Conservation (phyloP, 2,797 vertebrate genomes). For the Poecilia velifera region DNA sequence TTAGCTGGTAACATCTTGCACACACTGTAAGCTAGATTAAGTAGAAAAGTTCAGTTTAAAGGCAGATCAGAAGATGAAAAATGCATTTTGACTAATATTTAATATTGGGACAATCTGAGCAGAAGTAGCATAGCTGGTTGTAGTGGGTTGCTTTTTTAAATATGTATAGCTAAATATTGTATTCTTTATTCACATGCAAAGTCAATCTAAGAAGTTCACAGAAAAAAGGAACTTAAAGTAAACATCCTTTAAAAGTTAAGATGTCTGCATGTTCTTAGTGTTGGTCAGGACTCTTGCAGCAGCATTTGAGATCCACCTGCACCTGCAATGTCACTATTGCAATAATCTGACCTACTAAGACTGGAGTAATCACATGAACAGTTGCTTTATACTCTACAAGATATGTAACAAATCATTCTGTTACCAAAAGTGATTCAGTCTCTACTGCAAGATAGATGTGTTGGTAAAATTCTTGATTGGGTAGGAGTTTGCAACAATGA, state of each 20-base stretch:
- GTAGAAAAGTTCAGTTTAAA: background rate
- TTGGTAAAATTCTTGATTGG: background rate
- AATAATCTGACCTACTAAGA: background rate
- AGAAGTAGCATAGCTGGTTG: too few relatives aligned
- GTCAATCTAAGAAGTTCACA: too few relatives aligned
- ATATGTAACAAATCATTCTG: background rate
- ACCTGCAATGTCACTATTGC: background rate
- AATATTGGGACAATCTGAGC: too few relatives aligned
- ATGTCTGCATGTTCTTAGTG: background rate
- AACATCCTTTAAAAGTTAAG: background rate
- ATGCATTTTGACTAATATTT: background rate
- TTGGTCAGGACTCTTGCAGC: background rate
- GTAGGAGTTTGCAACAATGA: background rate
- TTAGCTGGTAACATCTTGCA: too few relatives aligned
- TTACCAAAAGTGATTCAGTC: background rate
- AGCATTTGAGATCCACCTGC: background rate
- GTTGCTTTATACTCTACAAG: background rate
- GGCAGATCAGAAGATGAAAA: background rate
- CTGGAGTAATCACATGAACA: background rate
- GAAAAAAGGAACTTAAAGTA: too few relatives aligned
- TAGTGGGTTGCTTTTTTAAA: background rate
- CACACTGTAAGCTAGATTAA: background rate
- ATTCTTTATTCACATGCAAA: too few relatives aligned
- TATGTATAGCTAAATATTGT: too few relatives aligned
- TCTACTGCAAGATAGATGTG: background rate